Conservation (phyloP, 2,113 vertebrate species). For the Chloroceryle aenea region DNA sequence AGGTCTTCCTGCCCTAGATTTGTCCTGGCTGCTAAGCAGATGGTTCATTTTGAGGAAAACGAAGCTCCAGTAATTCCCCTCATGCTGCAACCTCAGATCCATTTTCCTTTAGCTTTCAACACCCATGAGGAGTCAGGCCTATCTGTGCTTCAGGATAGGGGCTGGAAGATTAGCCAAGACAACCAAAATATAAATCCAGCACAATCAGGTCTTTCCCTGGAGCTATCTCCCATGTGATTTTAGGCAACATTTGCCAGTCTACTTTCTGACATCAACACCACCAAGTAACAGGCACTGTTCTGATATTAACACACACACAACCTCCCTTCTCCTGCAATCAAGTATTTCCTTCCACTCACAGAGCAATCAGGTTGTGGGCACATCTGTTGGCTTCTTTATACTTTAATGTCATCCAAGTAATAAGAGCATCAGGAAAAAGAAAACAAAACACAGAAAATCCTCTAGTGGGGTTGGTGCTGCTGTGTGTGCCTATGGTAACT, state of each 20-base stretch:
- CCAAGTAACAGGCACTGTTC: not conserved
- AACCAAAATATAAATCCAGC: slow-evolving; percentile 7
- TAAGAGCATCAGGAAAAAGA: slow-evolving; percentile 48
- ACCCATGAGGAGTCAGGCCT: not conserved
- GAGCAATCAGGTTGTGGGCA: slow-evolving; percentile 51
- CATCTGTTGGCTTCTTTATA: slow-evolving; percentile 60
- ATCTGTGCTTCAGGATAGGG: not conserved
- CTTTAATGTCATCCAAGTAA: slow-evolving; percentile 62
- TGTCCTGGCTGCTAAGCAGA: not conserved
- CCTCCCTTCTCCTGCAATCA: not conserved
- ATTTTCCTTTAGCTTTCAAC: not conserved
- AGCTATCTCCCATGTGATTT: slow-evolving; percentile 21
- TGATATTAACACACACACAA: not conserved
- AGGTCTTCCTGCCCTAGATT: not conserved
- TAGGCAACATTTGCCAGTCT: slow-evolving; percentile 24
- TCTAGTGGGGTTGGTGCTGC: not conserved
- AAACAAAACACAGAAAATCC: slow-evolving; percentile 51
- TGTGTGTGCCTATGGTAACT: slow-evolving; percentile 33
- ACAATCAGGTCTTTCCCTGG: not conserved
- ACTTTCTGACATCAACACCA: not conserved
- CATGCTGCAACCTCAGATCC: slow-evolving; percentile 6
- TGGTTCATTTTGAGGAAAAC: not conserved
- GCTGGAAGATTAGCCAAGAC: not conserved
- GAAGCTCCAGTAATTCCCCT: slow-evolving; percentile 1
- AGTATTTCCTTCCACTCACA: slow-evolving; percentile 31